Base-by-base conservation (phyloP, 2,888 invertebrate genomes). In the Chloroclysta siterata region DNA sequence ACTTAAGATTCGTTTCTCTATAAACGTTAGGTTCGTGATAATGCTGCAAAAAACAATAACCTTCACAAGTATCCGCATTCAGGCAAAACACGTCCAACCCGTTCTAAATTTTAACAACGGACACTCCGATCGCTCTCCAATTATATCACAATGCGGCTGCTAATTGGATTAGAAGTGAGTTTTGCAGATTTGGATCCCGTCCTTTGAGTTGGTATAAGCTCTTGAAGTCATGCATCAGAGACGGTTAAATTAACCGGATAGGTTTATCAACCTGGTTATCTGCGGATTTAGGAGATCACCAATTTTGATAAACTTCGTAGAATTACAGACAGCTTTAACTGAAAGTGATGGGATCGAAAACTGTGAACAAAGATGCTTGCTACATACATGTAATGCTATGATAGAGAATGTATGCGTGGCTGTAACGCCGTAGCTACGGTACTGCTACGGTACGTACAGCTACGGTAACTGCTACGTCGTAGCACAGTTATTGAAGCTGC, bases 101-200 rank as follows among this genome's bases (percentile, higher is more conserved):
- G 53, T 53, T 54, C 63, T 64, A 67, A 66, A 66, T 70, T 65
- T 64, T 70, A 67, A 72, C 71, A 66, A 68, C 72, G 65, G 67
- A 57, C 65, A 64, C 66, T 68, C 67, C 65, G 67, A 68, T 70
- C 66, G 67, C 69, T 74, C 71, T 70, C 74, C 71, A 72, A 72
- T 74, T 72, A 73, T 57, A 61, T 77, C 80, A 77, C 75, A 78
- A 72, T 76, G 70, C 74, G 68, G 62, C 68, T 70, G 69, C 75
- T 84, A 83, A 84, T 84, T 84, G 82, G 83, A 81, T 84, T 83
- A 84, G 78, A 69, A 79, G 65, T 79, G 81, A 81, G 78, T 82
- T 81, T 81, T 80, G 82, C 77, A 77, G 78, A 82, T 65, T 82
- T 79, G 76, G 69, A 75, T 75, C 66, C 75, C 64, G 60, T 58